A percentile compares a stretch with the other conserved stretches of the same genome.
These are phyloP conservation scores for Aricia artaxerxes DNA, from an alignment of 2,888 invertebrate species.

Conservation along the genomic window DNA sequence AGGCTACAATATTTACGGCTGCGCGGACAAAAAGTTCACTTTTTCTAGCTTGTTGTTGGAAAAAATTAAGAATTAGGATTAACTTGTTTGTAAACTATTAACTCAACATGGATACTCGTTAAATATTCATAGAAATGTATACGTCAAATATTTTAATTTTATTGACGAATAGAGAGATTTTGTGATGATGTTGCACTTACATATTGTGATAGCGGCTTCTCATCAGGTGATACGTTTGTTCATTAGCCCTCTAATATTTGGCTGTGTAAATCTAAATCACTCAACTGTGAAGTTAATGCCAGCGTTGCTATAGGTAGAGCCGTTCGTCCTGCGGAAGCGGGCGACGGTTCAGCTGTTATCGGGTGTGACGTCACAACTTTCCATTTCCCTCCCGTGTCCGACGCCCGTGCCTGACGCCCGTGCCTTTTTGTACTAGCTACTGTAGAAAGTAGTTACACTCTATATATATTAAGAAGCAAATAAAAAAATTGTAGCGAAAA, in stretches of 20 bases:
- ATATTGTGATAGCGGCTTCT: too few relatives aligned
- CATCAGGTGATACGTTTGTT: too few relatives aligned
- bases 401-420: not conserved
- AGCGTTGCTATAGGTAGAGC: not conserved
- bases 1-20: not conserved
- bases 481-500: too few relatives aligned
- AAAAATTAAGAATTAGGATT: slow-evolving; percentile 9
- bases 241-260: too few relatives aligned
- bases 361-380: slow-evolving; percentile 6
- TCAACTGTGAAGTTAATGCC: too few relatives aligned
- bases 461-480: not conserved
- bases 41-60: slow-evolving; percentile 4
- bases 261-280: too few relatives aligned
- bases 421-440: not conserved
- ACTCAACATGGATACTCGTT: not conserved
- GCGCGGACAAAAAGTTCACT: not conserved
- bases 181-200: too few relatives aligned
- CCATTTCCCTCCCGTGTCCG: not conserved
- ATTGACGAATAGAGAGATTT: too few relatives aligned
- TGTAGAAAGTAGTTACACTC: not conserved
- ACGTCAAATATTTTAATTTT: not conserved
- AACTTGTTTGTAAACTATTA: slow-evolving; percentile 5
- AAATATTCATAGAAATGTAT: not conserved
- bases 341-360: not conserved
- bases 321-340: not conserved